A percentile compares a stretch with the other conserved stretches of the same genome.
These are phyloP conservation scores for Ptychodera flava DNA, from an alignment of 35 echinoderm and acorn worm genomes.

Conservation along the genomic window DNA sequence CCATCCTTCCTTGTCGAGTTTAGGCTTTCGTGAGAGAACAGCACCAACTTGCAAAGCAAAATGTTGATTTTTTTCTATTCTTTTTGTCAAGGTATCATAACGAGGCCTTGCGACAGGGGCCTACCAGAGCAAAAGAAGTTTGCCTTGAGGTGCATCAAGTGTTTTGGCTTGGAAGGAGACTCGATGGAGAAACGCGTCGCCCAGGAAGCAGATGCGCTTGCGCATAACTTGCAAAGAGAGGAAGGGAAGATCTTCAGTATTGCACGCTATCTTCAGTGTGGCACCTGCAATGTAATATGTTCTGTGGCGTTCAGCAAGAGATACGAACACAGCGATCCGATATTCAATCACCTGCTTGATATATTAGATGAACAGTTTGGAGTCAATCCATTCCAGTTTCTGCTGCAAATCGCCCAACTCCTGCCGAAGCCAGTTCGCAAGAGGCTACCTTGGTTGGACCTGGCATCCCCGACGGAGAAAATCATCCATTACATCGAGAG, in stretches of 20 bases:
- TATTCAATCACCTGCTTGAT: constrained; percentile 37
- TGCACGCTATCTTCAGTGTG: neutral
- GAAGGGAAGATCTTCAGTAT: neutral
- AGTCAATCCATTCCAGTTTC: neutral
- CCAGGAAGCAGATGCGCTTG: neutral
- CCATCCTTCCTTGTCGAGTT: too few species aligned
- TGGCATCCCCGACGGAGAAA: neutral
- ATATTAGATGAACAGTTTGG: constrained; percentile 8
- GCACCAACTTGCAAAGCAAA: too few species aligned
- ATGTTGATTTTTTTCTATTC: too few species aligned
- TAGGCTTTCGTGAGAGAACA: too few species aligned
- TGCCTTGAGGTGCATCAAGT: neutral
- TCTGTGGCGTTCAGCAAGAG: constrained; percentile 44
- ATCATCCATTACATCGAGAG: neutral
- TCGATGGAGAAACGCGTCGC: neutral
- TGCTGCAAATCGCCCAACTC: neutral
- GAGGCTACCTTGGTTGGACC: neutral
- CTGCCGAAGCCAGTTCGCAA: neutral
- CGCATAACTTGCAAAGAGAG: neutral
- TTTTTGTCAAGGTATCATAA: neutral
- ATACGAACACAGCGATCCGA: constrained; percentile 41
- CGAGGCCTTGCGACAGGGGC: neutral
- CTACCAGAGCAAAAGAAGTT: neutral
- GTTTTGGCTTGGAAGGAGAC: neutral
- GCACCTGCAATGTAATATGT: constrained; percentile 54